These are phyloP conservation scores for Spodoptera littoralis DNA, from an alignment of 2,888 invertebrate genomes.

Conservation along the genomic window DNA sequence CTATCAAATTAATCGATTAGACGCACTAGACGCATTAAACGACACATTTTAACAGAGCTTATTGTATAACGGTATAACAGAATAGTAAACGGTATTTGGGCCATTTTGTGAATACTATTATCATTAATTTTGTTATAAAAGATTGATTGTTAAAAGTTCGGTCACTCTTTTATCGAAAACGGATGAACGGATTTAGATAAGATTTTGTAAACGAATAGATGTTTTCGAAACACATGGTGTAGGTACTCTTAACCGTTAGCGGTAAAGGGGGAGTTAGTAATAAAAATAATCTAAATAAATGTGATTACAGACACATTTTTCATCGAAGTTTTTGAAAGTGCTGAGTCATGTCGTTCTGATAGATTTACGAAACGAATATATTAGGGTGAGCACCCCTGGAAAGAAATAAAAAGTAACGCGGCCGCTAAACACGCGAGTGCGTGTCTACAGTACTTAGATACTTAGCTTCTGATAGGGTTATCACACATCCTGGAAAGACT, in stretches of 20 bases:
- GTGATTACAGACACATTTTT: constrained; percentile 35
- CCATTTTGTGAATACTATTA: too few relatives aligned
- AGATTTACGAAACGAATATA: constrained; percentile 49
- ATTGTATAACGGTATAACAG: not conserved
- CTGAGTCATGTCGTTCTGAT: constrained; percentile 46
- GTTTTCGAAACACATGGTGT: too few relatives aligned
- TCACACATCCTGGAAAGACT: constrained; percentile 16
- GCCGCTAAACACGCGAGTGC: constrained; percentile 50
- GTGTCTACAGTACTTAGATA: constrained; percentile 44
- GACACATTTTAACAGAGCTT: not conserved
- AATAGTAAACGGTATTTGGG: too few relatives aligned
- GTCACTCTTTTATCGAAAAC: too few relatives aligned
- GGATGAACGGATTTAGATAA: too few relatives aligned
- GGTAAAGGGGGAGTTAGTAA: not conserved
- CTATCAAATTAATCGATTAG: constrained; percentile 54
- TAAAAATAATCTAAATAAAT: constrained; percentile 7
- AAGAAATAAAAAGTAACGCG: constrained; percentile 38
- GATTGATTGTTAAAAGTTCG: too few relatives aligned
- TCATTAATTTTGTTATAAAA: too few relatives aligned
- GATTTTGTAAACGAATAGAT: too few relatives aligned
- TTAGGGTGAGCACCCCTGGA: constrained; percentile 54
- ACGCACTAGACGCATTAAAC: constrained; percentile 18
- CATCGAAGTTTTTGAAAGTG: constrained; percentile 24
- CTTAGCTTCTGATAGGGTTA: constrained; percentile 38
- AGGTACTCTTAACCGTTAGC: too few relatives aligned